Conservation (phyloP, 2,113 vertebrate genomes). For the Callaeas wilsoni region DNA sequence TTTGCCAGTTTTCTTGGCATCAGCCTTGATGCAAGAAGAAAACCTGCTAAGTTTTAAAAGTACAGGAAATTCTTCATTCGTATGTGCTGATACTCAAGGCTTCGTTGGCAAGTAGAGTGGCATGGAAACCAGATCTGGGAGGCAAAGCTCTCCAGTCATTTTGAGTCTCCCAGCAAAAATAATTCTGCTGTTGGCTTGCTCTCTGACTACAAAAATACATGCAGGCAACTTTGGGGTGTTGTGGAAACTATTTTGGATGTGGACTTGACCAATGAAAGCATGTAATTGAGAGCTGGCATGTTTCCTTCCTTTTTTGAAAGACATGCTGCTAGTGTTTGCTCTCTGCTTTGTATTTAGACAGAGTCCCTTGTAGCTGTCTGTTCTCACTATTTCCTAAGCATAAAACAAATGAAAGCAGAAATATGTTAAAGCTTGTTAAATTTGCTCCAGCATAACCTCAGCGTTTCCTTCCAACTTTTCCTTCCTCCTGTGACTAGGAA, state of each 20-base stretch:
- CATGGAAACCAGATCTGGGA: background rate
- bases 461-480: background rate
- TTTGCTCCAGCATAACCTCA: background rate
- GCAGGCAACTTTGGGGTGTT: background rate
- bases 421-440: background rate
- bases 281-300: slow-evolving; percentile 29
- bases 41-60: background rate
- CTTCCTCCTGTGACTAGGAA: background rate
- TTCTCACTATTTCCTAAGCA: slow-evolving; percentile 4
- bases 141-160: background rate
- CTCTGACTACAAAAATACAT: background rate
- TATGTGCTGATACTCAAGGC: background rate
- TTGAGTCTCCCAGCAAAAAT: background rate
- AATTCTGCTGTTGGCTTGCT: background rate
- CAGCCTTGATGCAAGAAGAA: background rate
- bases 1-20: background rate
- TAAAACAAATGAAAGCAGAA: slow-evolving; percentile 35
- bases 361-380: background rate
- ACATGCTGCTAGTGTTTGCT: slow-evolving; percentile 14
- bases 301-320: background rate
- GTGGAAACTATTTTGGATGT: background rate
- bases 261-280: slow-evolving; percentile 18
- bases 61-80: background rate
- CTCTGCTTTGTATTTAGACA: slow-evolving; percentile 46
- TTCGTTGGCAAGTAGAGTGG: background rate